phyloP scores from a whole-genome alignment of 1,140 invertebrate genomes.

The Mylabris phalerata region DNA sequence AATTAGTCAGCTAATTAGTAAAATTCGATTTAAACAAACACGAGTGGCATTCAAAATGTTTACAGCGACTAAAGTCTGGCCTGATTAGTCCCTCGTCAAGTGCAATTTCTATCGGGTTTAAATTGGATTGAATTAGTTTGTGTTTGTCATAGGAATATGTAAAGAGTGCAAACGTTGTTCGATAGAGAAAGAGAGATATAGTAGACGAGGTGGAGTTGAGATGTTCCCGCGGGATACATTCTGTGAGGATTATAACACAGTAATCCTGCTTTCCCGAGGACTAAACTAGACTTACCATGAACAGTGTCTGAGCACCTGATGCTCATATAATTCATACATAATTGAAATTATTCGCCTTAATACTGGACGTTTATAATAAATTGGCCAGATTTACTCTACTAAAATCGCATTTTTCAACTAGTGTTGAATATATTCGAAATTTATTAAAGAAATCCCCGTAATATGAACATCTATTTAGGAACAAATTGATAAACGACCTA shows the following conservation, averaged over 20 bases:
- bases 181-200: too few species aligned
- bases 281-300: constrained; percentile 24
- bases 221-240: constrained; percentile 30
- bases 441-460: too few species aligned
- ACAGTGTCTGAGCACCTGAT: constrained; percentile 25
- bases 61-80: background rate
- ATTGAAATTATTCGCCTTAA: too few species aligned
- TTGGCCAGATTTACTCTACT: too few species aligned
- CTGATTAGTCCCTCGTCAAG: constrained; percentile 36
- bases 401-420: too few species aligned
- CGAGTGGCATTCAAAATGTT: constrained; percentile 29
- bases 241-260: constrained; percentile 24
- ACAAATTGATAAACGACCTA: too few species aligned
- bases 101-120: constrained; percentile 35
- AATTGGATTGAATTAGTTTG: constrained; percentile 36
- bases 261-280: constrained; percentile 26
- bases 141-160: constrained; percentile 26
- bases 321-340: constrained; percentile 28
- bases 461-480: too few species aligned
- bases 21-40: constrained; percentile 31
- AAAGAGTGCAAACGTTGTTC: background rate
- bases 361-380: too few species aligned
- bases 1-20: constrained; percentile 33
- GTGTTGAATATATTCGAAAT: too few species aligned
- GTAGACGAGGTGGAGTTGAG: background rate